Evolutionary conservation across 2,888 invertebrate genomes (phyloP).

Genomic region (Eilema griseolum): DNA sequence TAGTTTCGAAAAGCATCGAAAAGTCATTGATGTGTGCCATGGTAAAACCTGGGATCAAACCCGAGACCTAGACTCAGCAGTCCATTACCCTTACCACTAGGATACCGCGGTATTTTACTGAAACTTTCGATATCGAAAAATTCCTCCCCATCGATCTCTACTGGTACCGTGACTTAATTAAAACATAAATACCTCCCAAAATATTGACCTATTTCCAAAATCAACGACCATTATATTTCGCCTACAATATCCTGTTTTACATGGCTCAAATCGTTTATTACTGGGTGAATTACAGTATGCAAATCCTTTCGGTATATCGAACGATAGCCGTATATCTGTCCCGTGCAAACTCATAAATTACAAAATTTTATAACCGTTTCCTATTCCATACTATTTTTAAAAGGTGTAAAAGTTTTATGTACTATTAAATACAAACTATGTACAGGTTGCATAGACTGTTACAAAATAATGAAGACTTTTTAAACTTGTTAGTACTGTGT

Average conservation of each 20-base stretch:
- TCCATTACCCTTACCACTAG: too few species aligned
- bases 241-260: constrained; percentile 17
- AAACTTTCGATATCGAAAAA: too few species aligned
- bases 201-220: not conserved
- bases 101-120: too few species aligned
- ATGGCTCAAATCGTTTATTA: constrained; percentile 34
- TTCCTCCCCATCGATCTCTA: too few species aligned
- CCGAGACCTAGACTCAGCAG: too few species aligned
- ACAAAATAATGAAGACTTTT: constrained; percentile 6
- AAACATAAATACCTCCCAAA: not conserved
- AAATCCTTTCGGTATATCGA: constrained; percentile 47
- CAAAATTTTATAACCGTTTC: constrained; percentile 67
- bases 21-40: too few species aligned
- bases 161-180: too few species aligned
- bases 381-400: constrained; percentile 54
- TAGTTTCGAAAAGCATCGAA: too few species aligned
- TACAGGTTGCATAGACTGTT: constrained; percentile 19
- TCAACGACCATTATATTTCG: constrained; percentile 16
- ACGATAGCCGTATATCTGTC: constrained; percentile 49
- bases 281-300: constrained; percentile 49
- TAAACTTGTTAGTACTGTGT: not conserved
- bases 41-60: too few species aligned
- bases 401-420: constrained; percentile 73
- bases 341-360: constrained; percentile 68
- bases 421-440: constrained; percentile 60